phyloP scores from a whole-genome alignment of 2,113 vertebrate genomes.

The Colinus virginianus region DNA sequence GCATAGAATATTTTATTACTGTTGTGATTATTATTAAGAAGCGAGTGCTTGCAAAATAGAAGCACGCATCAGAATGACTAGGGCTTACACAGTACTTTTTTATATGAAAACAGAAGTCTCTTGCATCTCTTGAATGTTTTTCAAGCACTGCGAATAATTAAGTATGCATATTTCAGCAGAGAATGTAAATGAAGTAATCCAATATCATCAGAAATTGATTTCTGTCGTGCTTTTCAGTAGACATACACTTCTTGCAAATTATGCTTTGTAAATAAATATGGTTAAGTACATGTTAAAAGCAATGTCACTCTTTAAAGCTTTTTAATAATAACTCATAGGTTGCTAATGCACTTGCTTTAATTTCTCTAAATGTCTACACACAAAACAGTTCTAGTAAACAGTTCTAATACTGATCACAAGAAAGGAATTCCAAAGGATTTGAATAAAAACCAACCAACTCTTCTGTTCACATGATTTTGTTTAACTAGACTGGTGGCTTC shows the following conservation, averaged over 20 bases:
- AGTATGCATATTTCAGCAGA: neutral
- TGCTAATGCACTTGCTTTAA: conserved; percentile 17
- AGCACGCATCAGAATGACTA: conserved; percentile 15
- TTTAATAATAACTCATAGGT: neutral
- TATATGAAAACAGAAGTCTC: neutral
- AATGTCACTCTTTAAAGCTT: conserved; percentile 5
- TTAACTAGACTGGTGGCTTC: neutral
- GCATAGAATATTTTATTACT: conserved; percentile 24
- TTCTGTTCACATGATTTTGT: neutral
- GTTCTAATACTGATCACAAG: neutral
- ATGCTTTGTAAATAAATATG: conserved; percentile 9
- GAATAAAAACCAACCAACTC: neutral
- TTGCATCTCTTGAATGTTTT: neutral
- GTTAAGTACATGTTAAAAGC: neutral
- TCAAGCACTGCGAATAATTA: neutral
- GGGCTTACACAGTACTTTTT: neutral
- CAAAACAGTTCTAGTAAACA: no score
- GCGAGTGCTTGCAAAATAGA: neutral
- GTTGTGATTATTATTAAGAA: conserved; percentile 34
- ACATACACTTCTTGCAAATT: conserved; percentile 12
- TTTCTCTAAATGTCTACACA: neutral
- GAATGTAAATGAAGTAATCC: conserved; percentile 18
- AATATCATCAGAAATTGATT: neutral
- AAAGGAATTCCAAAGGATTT: neutral
- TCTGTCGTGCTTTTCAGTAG: neutral